phyloP scores from a whole-genome alignment of 2,888 invertebrate genomes.

The Xanthostigma xanthostigma region DNA sequence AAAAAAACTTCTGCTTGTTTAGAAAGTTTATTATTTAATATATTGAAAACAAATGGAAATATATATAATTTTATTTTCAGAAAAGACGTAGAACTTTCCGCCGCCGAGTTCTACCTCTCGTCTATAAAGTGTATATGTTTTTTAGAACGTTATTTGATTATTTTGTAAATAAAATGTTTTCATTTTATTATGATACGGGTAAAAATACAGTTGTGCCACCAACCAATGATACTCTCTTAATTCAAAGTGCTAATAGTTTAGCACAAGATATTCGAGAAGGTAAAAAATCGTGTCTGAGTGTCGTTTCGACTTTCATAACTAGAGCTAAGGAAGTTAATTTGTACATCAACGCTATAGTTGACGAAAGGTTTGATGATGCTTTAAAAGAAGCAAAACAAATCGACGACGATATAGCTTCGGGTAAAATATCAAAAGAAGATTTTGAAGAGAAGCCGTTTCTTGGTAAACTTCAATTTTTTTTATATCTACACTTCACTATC shows the following conservation, averaged over 20 bases:
- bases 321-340: slow-evolving; percentile 61
- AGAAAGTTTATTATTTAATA: too few species aligned
- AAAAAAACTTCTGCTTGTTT: too few species aligned
- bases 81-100: too few species aligned
- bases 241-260: slow-evolving; percentile 50
- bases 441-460: slow-evolving; percentile 63
- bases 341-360: slow-evolving; percentile 68
- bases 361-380: slow-evolving; percentile 63
- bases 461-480: slow-evolving; percentile 26
- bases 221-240: slow-evolving; percentile 28
- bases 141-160: slow-evolving; percentile 20
- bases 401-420: slow-evolving; percentile 48
- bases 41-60: too few species aligned
- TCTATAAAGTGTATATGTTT: not conserved
- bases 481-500: too few species aligned
- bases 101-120: too few species aligned
- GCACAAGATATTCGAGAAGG: slow-evolving; percentile 50
- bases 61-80: too few species aligned
- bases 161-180: slow-evolving; percentile 29
- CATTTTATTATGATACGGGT: slow-evolving; percentile 25
- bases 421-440: slow-evolving; percentile 41
- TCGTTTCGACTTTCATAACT: slow-evolving; percentile 59
- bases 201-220: slow-evolving; percentile 26
- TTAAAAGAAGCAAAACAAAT: slow-evolving; percentile 59
- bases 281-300: slow-evolving; percentile 43